phyloP scores from a whole-genome alignment of 2,797 vertebrate species.

The Sebastolobus altivelis region DNA sequence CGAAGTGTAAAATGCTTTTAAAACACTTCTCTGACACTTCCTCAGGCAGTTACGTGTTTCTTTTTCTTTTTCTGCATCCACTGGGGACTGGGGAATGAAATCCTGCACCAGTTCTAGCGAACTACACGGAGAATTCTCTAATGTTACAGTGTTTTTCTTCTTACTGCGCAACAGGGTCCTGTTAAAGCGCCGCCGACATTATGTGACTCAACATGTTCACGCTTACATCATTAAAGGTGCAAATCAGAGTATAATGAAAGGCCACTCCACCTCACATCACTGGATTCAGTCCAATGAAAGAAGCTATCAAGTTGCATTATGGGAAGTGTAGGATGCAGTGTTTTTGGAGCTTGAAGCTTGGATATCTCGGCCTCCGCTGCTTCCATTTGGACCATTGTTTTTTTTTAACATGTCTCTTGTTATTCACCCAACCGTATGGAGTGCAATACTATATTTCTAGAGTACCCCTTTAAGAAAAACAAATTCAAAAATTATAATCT shows the following conservation, averaged over 20 bases:
- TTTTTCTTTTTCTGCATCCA: constrained; percentile 34
- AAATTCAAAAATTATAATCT: constrained; percentile 1
- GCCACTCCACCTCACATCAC: neutral
- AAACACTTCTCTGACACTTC: constrained; percentile 30
- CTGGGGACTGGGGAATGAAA: constrained; percentile 30
- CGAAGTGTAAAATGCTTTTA: constrained; percentile 28
- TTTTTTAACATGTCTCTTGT: neutral
- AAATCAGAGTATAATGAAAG: neutral
- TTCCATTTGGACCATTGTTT: neutral
- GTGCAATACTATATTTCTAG: neutral
- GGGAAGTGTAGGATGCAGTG: neutral
- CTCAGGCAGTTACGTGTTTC: neutral
- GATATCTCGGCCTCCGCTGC: neutral
- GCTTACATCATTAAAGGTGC: neutral
- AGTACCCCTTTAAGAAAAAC: neutral
- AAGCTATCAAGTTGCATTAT: neutral
- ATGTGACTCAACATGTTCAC: constrained; percentile 11
- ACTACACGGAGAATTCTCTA: neutral
- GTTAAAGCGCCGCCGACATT: constrained; percentile 19
- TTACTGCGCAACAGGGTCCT: neutral
- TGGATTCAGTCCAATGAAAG: constrained; percentile 5
- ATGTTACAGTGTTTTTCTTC: constrained; percentile 9
- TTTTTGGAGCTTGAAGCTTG: neutral
- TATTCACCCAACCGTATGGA: neutral
- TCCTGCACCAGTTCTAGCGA: constrained; percentile 6